Base-by-base conservation (phyloP, 1,140 invertebrate genomes). In the Orius insidiosus region DNA sequence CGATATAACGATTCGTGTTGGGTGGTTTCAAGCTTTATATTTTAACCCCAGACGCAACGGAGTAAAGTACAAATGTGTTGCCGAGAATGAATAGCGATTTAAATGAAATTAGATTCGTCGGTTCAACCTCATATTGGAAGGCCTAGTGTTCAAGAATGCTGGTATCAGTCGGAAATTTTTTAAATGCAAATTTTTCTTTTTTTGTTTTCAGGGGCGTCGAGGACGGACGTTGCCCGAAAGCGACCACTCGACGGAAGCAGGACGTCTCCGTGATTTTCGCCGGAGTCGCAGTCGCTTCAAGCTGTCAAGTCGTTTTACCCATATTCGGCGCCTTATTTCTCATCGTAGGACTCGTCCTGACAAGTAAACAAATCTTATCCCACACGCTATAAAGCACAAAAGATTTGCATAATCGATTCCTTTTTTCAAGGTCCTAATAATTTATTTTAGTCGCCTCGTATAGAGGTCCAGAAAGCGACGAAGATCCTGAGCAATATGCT, bases 281-380 rank as follows among this genome's bases (percentile, higher is more conserved):
- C 1, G 78, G 78, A 1, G 74, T 81, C 13, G 75, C 79, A 8
- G 72, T 81, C 32, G 76, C 76, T 13, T 76, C 76, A 48, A 80
- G 78, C 61, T 80, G 78, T 59, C 77, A 80, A 57, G 74, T 80
- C 45, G 74, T 78, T 30, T 65, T 81, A 48, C 78, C 78, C 5
- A 75, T 76, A 46, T 81, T 80, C 57, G 78, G 77, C 33, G 76
- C 76, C 54, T 64, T 81, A 33, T 81, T 81, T 54, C 70, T 79
- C 59, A 66, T 78, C 18, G 75, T 77, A 40, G 78, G 78, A 53
- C 72, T 74, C 54, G 76, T 81, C 31, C 67, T 80, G 48, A 80
- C 78, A 52, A 74, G 78, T 80, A 61, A 60, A 63, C 59, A 45
- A 43, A 46, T 24, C 24, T 24, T 24, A 24, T 24, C 24, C 24